Evolutionary conservation across 2,797 vertebrate species (phyloP), one percentile per base, ranked within the genome.

Genomic region (Halcyon chelicuti): DNA sequence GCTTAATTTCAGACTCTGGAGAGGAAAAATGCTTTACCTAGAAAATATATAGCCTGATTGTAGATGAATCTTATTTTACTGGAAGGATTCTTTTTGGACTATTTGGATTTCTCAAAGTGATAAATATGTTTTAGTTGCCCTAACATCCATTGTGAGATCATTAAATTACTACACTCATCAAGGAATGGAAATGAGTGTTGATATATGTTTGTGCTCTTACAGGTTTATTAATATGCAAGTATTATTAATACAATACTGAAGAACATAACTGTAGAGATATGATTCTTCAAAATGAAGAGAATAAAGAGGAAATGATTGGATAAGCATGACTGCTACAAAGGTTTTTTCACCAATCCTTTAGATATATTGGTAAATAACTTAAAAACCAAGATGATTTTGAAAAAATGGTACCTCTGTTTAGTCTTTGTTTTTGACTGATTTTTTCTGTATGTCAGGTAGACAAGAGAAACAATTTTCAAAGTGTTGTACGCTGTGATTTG

Each of bases 191-290:
- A 39, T 14, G 23, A 51, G 3, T 66, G 31, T 26, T 31, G 54
- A 44, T 37, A 37, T 5, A 14, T 44, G 6, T 55, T 76, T 76
- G 15, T 65, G 20, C 2, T 63, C 12, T 66, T 51, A 35, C 2
- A 40, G 9, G 11, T 44, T 63, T 70, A 66, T 44, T 65, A 72
- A 26, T 42, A 40, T 23, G 14, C 91, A 73, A 61, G 0, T 3
- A 58, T 35, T 42, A 55, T 46, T 75, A 20, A 72, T 35, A 52
- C 0, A 0, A 33, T 39, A 9, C 4, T 75, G 28, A 65, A 47
- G 13, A 78, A 37, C 39, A 42, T 2, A 55, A 65, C 8, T 86
- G 74, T 57, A 42, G n/a, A 84, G 4, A 68, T 37, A 82, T 1
- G 0, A 2, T 13, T 74, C 76, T 76, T 2, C 4, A 21, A 60